Evolutionary conservation across 1,140 invertebrate genomes (phyloP).

Genomic region (Meloidogyne hapla): DNA sequence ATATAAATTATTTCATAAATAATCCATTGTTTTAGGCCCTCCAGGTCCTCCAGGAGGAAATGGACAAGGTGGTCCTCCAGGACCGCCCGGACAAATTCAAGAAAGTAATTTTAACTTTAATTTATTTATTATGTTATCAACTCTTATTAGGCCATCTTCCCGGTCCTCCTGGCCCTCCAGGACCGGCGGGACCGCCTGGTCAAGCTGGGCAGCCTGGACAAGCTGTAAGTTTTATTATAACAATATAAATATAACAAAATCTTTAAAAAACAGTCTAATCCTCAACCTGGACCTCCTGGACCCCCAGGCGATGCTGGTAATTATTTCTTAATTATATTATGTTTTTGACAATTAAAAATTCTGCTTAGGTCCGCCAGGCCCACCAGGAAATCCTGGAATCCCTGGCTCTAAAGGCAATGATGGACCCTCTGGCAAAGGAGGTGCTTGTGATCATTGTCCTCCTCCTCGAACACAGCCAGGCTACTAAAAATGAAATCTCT

Average conservation of each 20-base stretch:
- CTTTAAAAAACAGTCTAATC: not conserved
- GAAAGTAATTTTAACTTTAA: not conserved
- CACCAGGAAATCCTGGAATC: not conserved
- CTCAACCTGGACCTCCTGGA: constrained; percentile 25
- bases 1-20: not conserved
- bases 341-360: not conserved
- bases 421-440: not conserved
- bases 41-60: constrained; percentile 30
- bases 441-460: constrained; percentile 15
- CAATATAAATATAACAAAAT: not conserved
- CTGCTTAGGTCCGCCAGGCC: not conserved
- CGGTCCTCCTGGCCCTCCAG: constrained; percentile 7
- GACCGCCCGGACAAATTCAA: constrained; percentile 17
- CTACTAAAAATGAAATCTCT: constrained; percentile 1
- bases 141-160: not conserved
- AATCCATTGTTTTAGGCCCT: not conserved
- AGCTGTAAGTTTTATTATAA: constrained; percentile 13
- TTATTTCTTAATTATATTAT: not conserved
- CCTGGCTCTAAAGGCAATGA: not conserved
- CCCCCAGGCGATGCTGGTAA: constrained; percentile 7
- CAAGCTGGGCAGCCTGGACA: constrained; percentile 32
- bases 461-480: constrained; percentile 25
- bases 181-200: constrained; percentile 20
- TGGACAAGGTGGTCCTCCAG: constrained; percentile 12
- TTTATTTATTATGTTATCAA: not conserved